These are phyloP conservation scores for Thamnophis elegans DNA, from an alignment of 2,797 vertebrate genomes.

Conservation along the genomic window DNA sequence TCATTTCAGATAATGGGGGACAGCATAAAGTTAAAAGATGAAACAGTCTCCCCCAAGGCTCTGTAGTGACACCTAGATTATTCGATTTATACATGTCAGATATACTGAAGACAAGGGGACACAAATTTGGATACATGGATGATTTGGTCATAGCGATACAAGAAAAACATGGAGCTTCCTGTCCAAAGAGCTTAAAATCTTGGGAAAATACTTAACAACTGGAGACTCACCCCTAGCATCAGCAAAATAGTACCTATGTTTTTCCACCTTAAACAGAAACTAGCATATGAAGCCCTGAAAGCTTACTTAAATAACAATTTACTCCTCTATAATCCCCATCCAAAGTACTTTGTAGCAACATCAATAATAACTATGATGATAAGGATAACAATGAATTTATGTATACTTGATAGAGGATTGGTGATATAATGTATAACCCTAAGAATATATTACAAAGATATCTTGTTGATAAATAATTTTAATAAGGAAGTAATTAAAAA, in stretches of 20 bases:
- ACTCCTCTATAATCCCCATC: not conserved
- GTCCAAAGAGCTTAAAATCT: not conserved
- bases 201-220: not conserved
- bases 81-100: not conserved
- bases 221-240: not conserved
- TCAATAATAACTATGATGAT: not conserved
- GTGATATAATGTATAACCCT: too few relatives aligned
- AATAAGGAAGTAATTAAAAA: too few relatives aligned
- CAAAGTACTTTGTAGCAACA: not conserved
- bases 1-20: not conserved
- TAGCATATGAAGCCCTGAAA: not conserved
- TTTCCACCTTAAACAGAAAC: not conserved
- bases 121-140: not conserved
- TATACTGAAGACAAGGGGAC: not conserved
- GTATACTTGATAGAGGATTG: too few relatives aligned
- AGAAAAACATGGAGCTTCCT: not conserved
- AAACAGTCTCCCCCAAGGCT: not conserved
- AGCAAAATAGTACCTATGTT: not conserved
- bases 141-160: not conserved
- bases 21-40: not conserved
- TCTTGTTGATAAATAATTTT: too few relatives aligned
- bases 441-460: too few relatives aligned
- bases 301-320: not conserved
- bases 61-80: not conserved
- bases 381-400: too few relatives aligned